Percentiles rank a stretch among this genome's conserved stretches.
These are phyloP conservation scores for Furcula furcula DNA, from an alignment of 2,888 invertebrate genomes.

Conservation along the genomic window DNA sequence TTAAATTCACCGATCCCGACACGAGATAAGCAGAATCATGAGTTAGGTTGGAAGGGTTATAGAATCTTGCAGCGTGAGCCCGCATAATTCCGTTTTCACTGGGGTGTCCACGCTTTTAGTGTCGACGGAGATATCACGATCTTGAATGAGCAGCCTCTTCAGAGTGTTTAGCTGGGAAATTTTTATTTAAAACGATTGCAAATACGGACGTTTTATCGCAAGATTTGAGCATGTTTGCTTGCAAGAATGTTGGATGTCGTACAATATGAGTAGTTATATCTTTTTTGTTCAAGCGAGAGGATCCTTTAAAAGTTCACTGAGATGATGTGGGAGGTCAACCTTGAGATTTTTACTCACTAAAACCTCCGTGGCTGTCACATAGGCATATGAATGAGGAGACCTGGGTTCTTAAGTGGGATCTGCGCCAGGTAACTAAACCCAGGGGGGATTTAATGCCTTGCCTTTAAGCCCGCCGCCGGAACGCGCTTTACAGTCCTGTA, in stretches of 20 bases:
- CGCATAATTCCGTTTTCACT: constrained; percentile 70
- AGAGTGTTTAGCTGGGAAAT: constrained; percentile 26
- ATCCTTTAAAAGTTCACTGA: too few species aligned
- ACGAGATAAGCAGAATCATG: constrained; percentile 78
- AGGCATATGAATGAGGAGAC: too few species aligned
- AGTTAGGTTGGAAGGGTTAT: constrained; percentile 74
- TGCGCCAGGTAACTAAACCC: too few species aligned
- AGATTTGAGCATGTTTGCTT: constrained; percentile 25
- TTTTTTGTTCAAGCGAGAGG: too few species aligned
- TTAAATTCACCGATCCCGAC: constrained; percentile 73
- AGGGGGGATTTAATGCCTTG: too few species aligned
- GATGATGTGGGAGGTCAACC: too few species aligned
- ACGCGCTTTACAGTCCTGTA: too few species aligned
- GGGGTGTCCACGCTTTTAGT: constrained; percentile 48
- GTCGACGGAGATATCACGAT: constrained; percentile 43
- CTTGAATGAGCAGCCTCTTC: constrained; percentile 37
- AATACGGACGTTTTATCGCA: constrained; percentile 28
- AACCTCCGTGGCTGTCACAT: too few species aligned
- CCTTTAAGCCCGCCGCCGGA: too few species aligned
- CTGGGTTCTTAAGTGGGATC: too few species aligned
- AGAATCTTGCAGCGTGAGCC: constrained; percentile 72
- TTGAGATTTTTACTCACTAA: too few species aligned
- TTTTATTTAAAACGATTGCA: constrained; percentile 34
- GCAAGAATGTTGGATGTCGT: constrained; percentile 9
- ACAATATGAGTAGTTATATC: too few species aligned